A percentile compares a stretch with the other conserved stretches of the same genome.
These are phyloP conservation scores for Pelodytes ibericus DNA, from an alignment of 2,797 vertebrate genomes.

Conservation along the genomic window DNA sequence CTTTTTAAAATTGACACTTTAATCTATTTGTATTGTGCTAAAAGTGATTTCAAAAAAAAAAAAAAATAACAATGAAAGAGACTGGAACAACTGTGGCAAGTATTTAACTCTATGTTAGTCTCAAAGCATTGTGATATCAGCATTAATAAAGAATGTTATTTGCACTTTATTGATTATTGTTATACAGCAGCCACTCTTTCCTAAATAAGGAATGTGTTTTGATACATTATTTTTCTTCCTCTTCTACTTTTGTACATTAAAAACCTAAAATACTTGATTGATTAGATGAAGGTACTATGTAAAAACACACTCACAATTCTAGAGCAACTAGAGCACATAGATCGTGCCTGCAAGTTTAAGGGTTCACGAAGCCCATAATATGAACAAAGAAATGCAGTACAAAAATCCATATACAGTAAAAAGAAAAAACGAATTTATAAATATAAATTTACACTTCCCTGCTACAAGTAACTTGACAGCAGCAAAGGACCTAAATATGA, in stretches of 20 bases:
- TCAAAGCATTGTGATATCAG: slow-evolving; percentile 80
- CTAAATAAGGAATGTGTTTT: slow-evolving; percentile 98
- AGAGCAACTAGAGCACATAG: slow-evolving; percentile 94
- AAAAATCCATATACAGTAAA: slow-evolving; percentile 83
- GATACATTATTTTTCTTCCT: slow-evolving; percentile 83
- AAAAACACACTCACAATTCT: no score
- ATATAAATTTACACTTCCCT: slow-evolving; percentile 74
- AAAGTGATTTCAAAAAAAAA: slow-evolving; percentile 72
- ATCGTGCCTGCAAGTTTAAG: slow-evolving; percentile 93
- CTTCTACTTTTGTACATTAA: slow-evolving; percentile 80
- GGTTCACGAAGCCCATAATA: slow-evolving; percentile 86
- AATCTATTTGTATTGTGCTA: slow-evolving; percentile 83
- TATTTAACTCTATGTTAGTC: slow-evolving; percentile 73
- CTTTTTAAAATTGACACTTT: slow-evolving; percentile 84
- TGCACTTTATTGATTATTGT: slow-evolving; percentile 78
- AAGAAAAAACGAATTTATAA: slow-evolving; percentile 97
- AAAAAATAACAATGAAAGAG: slow-evolving; percentile 66
- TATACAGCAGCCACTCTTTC: slow-evolving; percentile 96
- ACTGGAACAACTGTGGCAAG: slow-evolving; percentile 67
- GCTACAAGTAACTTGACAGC: slow-evolving; percentile 35
- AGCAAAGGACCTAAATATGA: slow-evolving; percentile 75
- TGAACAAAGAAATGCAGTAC: slow-evolving; percentile 99
- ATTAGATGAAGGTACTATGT: slow-evolving; percentile 93
- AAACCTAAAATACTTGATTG: slow-evolving; percentile 92
- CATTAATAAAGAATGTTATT: slow-evolving; percentile 68